A percentile compares a stretch with the other conserved stretches of the same genome.
Evolutionary conservation across 2,888 invertebrate genomes (phyloP).

Genomic region (Nemurella pictetii): DNA sequence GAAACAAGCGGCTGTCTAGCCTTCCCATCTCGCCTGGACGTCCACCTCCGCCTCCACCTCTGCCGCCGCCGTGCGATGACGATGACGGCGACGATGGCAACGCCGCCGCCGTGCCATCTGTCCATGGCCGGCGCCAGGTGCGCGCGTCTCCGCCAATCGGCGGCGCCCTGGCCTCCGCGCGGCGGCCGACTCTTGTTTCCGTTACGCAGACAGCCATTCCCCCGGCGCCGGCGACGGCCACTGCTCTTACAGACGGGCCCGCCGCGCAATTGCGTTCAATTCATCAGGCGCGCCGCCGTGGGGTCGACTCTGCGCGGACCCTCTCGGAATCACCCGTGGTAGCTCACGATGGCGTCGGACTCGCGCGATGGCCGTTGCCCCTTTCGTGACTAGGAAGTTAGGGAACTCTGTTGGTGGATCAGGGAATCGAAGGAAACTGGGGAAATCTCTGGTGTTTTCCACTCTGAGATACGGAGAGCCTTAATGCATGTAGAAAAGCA

Average conservation of each 20-base stretch:
- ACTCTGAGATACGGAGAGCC: too few relatives aligned
- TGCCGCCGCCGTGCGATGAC: neutral
- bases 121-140: neutral
- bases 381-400: too few relatives aligned
- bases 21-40: too few relatives aligned
- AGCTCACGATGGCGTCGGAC: neutral
- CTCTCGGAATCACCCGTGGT: too few relatives aligned
- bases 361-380: neutral
- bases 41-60: neutral
- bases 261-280: neutral
- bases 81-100: too few relatives aligned
- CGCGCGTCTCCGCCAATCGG: neutral
- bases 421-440: too few relatives aligned
- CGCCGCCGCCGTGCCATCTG: neutral
- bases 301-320: neutral
- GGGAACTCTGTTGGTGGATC: too few relatives aligned
- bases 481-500: too few relatives aligned
- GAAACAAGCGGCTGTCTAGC: too few relatives aligned
- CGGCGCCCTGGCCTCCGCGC: neutral
- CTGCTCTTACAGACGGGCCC: too few relatives aligned
- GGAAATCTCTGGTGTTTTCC: too few relatives aligned
- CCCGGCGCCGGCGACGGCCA: neutral
- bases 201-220: neutral
- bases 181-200: neutral
- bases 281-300: neutral